phyloP scores from a whole-genome alignment of 1,140 invertebrate genomes.

The Geopemphigus sp. region DNA sequence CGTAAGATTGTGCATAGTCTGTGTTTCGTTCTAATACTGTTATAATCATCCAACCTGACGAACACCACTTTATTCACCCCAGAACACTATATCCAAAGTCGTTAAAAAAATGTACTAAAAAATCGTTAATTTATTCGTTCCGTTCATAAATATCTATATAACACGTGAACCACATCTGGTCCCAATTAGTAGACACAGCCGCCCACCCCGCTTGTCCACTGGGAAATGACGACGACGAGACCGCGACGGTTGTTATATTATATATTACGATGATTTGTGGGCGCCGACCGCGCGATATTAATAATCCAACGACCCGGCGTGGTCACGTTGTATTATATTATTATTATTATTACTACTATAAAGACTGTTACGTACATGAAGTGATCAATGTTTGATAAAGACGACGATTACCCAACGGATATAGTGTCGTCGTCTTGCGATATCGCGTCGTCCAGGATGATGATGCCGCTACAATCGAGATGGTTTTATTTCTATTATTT shows the following conservation, averaged over 20 bases:
- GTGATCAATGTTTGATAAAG: conserved; percentile 23
- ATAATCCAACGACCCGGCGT: neutral
- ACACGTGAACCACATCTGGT: conserved; percentile 28
- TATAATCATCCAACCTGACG: neutral
- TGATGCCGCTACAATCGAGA: too few relatives aligned
- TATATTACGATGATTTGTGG: conserved; percentile 37
- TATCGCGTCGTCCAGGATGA: too few relatives aligned
- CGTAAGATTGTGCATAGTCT: neutral
- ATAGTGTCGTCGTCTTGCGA: neutral
- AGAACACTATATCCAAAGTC: neutral
- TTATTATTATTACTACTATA: too few relatives aligned
- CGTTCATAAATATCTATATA: conserved; percentile 33
- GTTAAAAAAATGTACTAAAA: conserved; percentile 5
- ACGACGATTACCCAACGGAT: neutral
- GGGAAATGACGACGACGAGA: conserved; percentile 28
- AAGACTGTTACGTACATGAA: too few relatives aligned
- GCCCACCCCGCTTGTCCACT: neutral
- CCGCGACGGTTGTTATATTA: neutral
- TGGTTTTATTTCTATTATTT: too few relatives aligned
- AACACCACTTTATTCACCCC: neutral
- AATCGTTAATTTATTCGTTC: conserved; percentile 32
- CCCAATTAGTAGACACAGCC: conserved; percentile 13
- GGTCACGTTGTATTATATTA: neutral
- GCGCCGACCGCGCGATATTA: conserved; percentile 19
- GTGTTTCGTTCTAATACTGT: neutral